phyloP scores from a whole-genome alignment of 2,888 invertebrate species.

The Eristalis arbustorum region DNA sequence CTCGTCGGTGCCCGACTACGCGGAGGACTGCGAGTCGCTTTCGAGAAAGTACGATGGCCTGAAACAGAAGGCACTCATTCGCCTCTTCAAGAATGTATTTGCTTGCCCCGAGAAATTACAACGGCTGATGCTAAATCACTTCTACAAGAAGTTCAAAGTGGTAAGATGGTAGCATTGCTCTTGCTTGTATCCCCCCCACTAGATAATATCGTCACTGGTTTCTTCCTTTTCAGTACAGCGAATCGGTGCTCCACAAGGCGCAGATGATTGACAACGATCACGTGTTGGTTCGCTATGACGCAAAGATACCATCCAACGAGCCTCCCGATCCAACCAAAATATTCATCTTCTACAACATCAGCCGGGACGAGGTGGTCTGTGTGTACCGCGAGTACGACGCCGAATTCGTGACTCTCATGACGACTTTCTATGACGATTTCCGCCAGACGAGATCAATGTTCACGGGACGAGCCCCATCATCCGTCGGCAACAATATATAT shows the following conservation, averaged over 20 bases:
- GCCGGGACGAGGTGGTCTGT: constrained; percentile 89
- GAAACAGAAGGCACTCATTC: constrained; percentile 75
- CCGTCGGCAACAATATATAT: constrained; percentile 93
- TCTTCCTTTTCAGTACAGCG: constrained; percentile 82
- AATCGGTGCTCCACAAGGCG: constrained; percentile 97
- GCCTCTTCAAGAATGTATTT: constrained; percentile 73
- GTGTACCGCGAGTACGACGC: constrained; percentile 83
- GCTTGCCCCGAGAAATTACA: constrained; percentile 46
- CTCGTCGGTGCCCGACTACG: constrained; percentile 21
- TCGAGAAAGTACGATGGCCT: constrained; percentile 74
- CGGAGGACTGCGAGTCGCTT: constrained; percentile 11
- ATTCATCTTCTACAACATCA: constrained; percentile 95
- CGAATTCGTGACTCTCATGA: constrained; percentile 82
- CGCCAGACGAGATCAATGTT: constrained; percentile 92
- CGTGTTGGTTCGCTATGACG: constrained; percentile 94
- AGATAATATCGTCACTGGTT: constrained; percentile 7
- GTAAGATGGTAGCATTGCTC: constrained; percentile 74
- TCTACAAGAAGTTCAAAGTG: constrained; percentile 74
- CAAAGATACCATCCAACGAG: no score
- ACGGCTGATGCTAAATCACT: constrained; percentile 63
- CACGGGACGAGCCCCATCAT: constrained; percentile 91
- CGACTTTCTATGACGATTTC: constrained; percentile 95
- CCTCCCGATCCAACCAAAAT: constrained; percentile 80
- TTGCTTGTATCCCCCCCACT: no score
- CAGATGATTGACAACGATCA: constrained; percentile 95